Evolutionary conservation across 2,113 vertebrate genomes (phyloP).

Genomic region (Halcyon senegalensis): DNA sequence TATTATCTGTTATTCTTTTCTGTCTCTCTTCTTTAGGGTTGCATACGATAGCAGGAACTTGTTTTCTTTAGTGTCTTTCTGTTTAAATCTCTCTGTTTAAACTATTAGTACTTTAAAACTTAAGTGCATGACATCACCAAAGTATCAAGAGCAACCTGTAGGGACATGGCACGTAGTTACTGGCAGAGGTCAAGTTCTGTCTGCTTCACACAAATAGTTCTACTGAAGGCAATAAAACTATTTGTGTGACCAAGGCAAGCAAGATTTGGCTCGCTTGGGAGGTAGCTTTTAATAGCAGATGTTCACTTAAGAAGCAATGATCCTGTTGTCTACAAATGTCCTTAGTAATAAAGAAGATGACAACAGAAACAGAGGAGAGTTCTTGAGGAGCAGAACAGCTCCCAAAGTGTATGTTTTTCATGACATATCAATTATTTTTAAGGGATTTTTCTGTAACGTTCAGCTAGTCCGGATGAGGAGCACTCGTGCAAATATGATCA

Average conservation of each 20-base stretch:
- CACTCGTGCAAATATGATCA: neutral
- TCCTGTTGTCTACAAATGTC: neutral
- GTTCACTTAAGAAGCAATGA: neutral
- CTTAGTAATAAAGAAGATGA: neutral
- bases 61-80: neutral
- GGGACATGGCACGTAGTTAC: neutral
- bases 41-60: neutral
- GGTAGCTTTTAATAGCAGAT: neutral
- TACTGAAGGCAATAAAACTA: neutral
- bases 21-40: neutral
- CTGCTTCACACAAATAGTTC: neutral
- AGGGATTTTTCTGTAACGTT: neutral
- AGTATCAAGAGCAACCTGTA: neutral
- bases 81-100: neutral
- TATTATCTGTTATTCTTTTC: neutral
- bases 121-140: accelerated
- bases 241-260: neutral
- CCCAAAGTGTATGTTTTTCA: neutral
- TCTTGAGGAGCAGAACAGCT: neutral
- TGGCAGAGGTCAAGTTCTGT: neutral
- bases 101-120: neutral
- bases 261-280: neutral
- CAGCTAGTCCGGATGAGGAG: neutral
- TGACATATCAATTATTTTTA: neutral
- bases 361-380: neutral